These are phyloP conservation scores for Actinia tenebrosa DNA, from an alignment of 64 coral and sea anemone species.

Conservation along the genomic window DNA sequence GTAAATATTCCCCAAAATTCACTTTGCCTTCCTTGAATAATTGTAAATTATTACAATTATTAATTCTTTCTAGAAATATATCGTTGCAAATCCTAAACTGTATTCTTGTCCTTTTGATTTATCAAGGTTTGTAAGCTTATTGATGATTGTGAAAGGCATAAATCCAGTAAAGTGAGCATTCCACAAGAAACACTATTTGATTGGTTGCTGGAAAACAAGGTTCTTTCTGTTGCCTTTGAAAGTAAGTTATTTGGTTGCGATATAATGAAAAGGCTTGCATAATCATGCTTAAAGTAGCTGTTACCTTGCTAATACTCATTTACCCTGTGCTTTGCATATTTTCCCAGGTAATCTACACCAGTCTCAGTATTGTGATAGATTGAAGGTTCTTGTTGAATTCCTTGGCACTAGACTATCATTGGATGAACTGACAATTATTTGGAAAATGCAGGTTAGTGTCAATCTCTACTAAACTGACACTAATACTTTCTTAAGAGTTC, in stretches of 20 bases:
- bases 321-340: neutral
- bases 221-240: conserved; percentile 92
- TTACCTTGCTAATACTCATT: too few species aligned
- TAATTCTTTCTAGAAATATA: too few species aligned
- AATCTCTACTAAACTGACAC: too few species aligned
- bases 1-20: too few species aligned
- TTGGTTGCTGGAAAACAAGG: conserved; percentile 86
- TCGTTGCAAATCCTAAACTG: neutral
- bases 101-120: neutral
- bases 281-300: too few species aligned
- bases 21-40: too few species aligned
- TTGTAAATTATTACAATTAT: too few species aligned
- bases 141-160: conserved; percentile 81
- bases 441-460: conserved; percentile 81
- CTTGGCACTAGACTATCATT: conserved; percentile 82
- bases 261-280: too few species aligned
- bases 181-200: conserved; percentile 75
- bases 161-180: conserved; percentile 73
- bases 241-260: conserved; percentile 32
- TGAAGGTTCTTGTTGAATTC: conserved; percentile 87
- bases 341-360: conserved; percentile 78
- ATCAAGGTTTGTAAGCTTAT: conserved; percentile 82
- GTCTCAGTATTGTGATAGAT: conserved; percentile 85
- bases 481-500: too few species aligned
- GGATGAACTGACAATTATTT: conserved; percentile 85